A percentile compares a stretch with the other conserved stretches of the same genome.
phyloP scores from a whole-genome alignment of 2,888 invertebrate species.

The Limnephilus lunatus region DNA sequence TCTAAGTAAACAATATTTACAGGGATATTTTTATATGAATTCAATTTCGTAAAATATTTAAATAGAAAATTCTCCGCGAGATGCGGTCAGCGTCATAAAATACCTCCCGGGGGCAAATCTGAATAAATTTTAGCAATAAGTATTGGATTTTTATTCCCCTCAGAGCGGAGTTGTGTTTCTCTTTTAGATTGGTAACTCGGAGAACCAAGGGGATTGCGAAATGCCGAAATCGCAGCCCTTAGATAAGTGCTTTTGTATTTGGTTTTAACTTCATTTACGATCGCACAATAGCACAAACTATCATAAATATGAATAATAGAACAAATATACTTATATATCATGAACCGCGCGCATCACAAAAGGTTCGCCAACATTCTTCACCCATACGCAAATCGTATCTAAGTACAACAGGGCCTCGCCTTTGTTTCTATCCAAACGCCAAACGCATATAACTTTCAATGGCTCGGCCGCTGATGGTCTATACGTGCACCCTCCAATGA shows the following conservation, averaged over 20 bases:
- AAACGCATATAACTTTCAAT: no score
- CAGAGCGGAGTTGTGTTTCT: slow-evolving; percentile 30
- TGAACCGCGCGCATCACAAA: no score
- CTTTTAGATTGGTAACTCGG: slow-evolving; percentile 21
- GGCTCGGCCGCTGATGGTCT: no score
- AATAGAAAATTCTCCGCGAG: not conserved
- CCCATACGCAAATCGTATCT: no score
- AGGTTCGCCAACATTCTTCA: no score
- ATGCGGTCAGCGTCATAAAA: slow-evolving; percentile 43
- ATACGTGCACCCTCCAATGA: no score
- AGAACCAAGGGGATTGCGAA: not conserved
- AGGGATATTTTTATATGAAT: slow-evolving; percentile 23
- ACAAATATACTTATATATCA: no score
- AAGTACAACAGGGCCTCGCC: no score
- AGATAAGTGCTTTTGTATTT: not conserved
- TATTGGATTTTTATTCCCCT: slow-evolving; percentile 36
- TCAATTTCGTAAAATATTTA: slow-evolving; percentile 28
- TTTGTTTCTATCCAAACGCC: no score
- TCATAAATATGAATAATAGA: no score
- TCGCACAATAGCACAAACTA: no score
- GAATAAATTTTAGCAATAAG: slow-evolving; percentile 35
- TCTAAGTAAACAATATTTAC: not conserved
- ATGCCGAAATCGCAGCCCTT: not conserved
- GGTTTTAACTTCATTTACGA: no score
- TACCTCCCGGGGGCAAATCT: slow-evolving; percentile 5